Conservation (phyloP, 2,113 vertebrate species). For the Carassius carassius region DNA sequence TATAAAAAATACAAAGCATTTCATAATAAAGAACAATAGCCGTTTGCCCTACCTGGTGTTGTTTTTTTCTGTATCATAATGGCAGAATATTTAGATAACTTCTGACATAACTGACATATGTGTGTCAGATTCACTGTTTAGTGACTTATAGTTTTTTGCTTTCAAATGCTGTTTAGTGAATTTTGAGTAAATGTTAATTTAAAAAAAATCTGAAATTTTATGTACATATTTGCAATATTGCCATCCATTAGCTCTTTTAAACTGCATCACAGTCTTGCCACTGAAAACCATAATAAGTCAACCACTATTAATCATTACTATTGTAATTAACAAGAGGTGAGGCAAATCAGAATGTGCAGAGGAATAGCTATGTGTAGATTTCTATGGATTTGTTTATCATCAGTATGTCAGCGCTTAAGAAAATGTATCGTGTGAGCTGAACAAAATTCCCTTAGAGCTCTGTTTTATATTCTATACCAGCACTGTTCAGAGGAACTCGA, state of each 20-base stretch:
- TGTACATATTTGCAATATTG: too few species aligned
- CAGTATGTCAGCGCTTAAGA: neutral
- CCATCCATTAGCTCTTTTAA: neutral
- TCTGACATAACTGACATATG: neutral
- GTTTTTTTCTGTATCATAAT: neutral
- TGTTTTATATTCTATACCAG: constrained; percentile 41
- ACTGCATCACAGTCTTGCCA: neutral
- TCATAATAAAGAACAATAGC: neutral
- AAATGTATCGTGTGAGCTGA: constrained; percentile 18
- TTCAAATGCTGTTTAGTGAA: neutral
- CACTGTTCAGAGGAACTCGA: constrained; percentile 46
- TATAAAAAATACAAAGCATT: neutral
- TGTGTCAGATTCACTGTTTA: neutral
- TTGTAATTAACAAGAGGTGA: neutral
- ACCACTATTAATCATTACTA: neutral
- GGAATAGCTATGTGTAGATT: neutral
- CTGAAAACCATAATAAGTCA: neutral
- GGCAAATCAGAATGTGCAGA: neutral
- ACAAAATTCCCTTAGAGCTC: constrained; percentile 29
- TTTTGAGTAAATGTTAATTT: neutral
- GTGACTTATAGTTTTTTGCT: neutral
- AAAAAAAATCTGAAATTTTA: neutral
- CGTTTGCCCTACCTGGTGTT: neutral
- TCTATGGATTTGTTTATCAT: neutral
- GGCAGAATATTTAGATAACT: neutral